Base-by-base conservation (phyloP, 2,888 invertebrate species). In the Germaria angustata region DNA sequence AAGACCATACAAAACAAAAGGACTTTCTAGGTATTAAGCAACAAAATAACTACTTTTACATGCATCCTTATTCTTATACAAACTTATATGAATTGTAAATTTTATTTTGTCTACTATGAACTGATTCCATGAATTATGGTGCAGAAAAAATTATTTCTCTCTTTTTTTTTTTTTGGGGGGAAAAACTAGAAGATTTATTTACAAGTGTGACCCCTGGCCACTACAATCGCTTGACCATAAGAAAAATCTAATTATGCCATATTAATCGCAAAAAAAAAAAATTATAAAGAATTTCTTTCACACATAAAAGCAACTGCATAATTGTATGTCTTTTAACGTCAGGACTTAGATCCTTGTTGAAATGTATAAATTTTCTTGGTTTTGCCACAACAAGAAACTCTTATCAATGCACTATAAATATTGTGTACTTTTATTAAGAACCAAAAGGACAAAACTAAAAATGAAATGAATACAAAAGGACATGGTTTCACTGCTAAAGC, bases 211-310 rank as follows among this genome's bases (percentile, higher is more conserved):
- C 61, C 69, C 49, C 53, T 69, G 34, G 34, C n/a, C 44, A 24
- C n/a, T 36, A 24, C 41, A 41, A 24, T 3, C 39, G 57, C 36
- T 36, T 51, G 36, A 49, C 44, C 39, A 59, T 39, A 46, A 72
- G 41, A 63, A 22, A 76, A 82, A 82, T 82, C 82, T 82, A 82
- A 82, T 82, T 82, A 82, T 82, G 82, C 71, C 79, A 76, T 76
- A 82, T 82, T 82, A 79, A 82, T 82, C 82, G 79, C 41, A 55
- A 53, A 63, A 44, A 61, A 53, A 71, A 9, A 13, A 63, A 4
- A 53, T 8, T n/a, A n/a, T n/a, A n/a, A n/a, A 46, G 0, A 32
- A 39, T 53, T 22, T 28, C 51, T 15, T 28, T 11, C 7, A 8
- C 20, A 36, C 32, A 59, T 53, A 13, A 79, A 49, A 61, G 28